Evolutionary conservation across 2,113 vertebrate genomes (phyloP).

Genomic region (Notechis scutatus): DNA sequence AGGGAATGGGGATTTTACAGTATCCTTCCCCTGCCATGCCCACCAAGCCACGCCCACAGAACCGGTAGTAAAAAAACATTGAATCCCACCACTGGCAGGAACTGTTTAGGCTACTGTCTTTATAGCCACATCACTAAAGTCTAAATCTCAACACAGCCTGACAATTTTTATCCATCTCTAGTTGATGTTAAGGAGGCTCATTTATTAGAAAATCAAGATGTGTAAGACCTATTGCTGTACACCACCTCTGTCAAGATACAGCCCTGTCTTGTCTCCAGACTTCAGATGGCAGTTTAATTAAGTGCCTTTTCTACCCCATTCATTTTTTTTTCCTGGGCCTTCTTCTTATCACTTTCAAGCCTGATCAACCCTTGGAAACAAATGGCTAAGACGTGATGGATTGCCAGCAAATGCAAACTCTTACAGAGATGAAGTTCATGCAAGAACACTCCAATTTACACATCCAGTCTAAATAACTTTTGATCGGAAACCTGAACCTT

Average conservation of each 20-base stretch:
- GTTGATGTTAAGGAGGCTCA: not conserved
- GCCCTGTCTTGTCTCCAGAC: conserved; percentile 44
- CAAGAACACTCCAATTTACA: conserved; percentile 7
- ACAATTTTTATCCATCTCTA: not conserved
- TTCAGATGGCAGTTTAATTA: conserved; percentile 50
- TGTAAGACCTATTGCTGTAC: not conserved
- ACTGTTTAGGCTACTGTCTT: not conserved
- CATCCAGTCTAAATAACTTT: not conserved
- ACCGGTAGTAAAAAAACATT: too few species aligned
- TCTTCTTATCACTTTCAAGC: conserved; percentile 34
- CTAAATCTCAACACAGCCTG: not conserved
- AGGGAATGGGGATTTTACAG: too few species aligned
- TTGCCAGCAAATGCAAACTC: conserved; percentile 30
- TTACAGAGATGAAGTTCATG: conserved; percentile 24
- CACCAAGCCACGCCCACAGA: too few species aligned
- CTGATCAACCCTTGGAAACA: conserved; percentile 43
- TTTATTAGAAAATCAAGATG: not conserved
- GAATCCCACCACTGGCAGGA: too few species aligned
- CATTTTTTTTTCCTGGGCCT: conserved; percentile 40
- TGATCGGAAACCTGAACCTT: not conserved
- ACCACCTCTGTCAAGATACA: conserved; percentile 31
- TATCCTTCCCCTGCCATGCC: too few species aligned
- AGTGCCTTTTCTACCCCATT: conserved; percentile 51
- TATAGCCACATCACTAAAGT: not conserved
- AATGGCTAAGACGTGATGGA: conserved; percentile 45